Percentiles rank a stretch among this genome's conserved stretches.
Evolutionary conservation across 2,888 invertebrate genomes (phyloP).

Genomic region (Anarsia innoxiella): DNA sequence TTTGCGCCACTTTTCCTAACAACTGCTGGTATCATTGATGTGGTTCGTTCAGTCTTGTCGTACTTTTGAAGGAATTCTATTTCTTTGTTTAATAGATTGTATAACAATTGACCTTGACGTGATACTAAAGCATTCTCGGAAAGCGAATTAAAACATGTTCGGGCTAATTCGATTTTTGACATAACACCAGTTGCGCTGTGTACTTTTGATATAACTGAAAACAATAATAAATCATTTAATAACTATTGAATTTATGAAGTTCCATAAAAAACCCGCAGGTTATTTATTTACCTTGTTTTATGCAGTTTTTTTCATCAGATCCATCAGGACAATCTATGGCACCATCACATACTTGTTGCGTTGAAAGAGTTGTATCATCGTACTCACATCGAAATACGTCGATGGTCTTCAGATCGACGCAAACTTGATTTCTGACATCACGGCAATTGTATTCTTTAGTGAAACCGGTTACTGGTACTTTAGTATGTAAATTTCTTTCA

Average conservation of each 20-base stretch:
- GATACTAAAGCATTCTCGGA: constrained; percentile 23
- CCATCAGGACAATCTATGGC: constrained; percentile 37
- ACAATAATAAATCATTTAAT: constrained; percentile 1
- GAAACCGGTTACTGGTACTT: no score
- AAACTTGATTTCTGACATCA: background rate
- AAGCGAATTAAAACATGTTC: constrained; percentile 29
- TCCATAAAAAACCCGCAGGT: no score
- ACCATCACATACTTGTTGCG: constrained; percentile 47
- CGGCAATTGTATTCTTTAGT: constrained; percentile 1
- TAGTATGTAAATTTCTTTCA: no score
- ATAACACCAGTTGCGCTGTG: constrained; percentile 30
- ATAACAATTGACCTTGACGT: constrained; percentile 30
- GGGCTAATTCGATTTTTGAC: constrained; percentile 29
- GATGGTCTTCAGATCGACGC: constrained; percentile 28
- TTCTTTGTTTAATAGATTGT: constrained; percentile 33
- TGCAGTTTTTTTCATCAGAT: constrained; percentile 48
- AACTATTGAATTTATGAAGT: no score
- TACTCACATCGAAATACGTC: constrained; percentile 35
- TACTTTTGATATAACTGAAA: constrained; percentile 38
- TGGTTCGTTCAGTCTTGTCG: no score
- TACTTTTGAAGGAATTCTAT: constrained; percentile 33
- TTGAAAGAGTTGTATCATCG: constrained; percentile 26
- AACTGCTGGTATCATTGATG: no score
- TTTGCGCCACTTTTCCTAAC: no score
- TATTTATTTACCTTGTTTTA: constrained; percentile 41